Evolutionary conservation across 1,140 invertebrate genomes (phyloP), one percentile per base, ranked within the genome.

Genomic region (Melitaea cinxia): DNA sequence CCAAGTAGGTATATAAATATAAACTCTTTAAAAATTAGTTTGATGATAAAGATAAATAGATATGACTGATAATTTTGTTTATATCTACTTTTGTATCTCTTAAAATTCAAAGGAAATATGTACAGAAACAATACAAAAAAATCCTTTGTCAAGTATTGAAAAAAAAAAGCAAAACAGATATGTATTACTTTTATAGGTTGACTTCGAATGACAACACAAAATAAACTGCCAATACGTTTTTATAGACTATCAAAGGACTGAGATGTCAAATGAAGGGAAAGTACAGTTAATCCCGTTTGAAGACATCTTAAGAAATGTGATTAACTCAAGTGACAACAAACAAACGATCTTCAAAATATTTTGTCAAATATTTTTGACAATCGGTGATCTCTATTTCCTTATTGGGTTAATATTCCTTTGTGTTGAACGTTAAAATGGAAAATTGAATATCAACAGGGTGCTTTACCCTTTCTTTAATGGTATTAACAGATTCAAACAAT

Each of bases 381-480:
- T 62, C 82, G 82, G 83, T 88, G 85, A 86, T 80, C 71, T 35
- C 49, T 57, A 55, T 67, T 68, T 71, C 50, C 55, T 73, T 37
- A 67, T 73, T 70, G 47, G 33, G 65, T 72, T 67, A 80, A 66
- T 77, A 75, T 80, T 70, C 70, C 72, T 78, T 75, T 77, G 66
- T 78, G 58, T 72, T 62, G 70, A 65, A 67, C 76, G 75, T 71
- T 63, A 74, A 77, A 77, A 78, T 59, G 55, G 68, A 81, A 86
- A 83, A 85, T 83, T 86, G 71, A 64, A 83, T 84, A 79, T 82
- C 85, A 78, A 88, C 82, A 85, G 80, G 80, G 63, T 64, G 70
- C 64, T 72, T 54, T 58, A 75, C 72, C 62, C 68, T 72, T 74
- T 70, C 58, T 74, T 67, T 58, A 65, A 65, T 62, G 39, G 64